Evolutionary conservation across 2,888 invertebrate species (phyloP), one percentile per base, ranked within the genome.

Genomic region (Dryadula phaetusa): DNA sequence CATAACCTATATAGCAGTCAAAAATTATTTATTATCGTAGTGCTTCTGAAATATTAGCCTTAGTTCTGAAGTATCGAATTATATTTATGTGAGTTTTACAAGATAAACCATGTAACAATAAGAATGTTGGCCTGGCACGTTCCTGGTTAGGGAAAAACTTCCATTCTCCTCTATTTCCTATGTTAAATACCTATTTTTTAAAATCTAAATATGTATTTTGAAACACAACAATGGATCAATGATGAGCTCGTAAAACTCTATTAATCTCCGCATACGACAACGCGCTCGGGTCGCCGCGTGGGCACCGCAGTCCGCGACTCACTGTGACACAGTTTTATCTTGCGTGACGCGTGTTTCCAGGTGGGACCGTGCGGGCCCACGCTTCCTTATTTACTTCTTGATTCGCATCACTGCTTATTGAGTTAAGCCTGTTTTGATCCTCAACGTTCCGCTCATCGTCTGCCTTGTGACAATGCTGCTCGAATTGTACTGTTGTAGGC

Each of bases 341-440:
- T 67, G 67, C 65, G 71, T 72, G 74, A 75, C 70, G 73, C 75
- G 71, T 71, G 72, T 74, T 72, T 75, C 74, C 67, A 74, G 77
- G 75, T 80, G 75, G 76, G 75, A 79, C 80, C 72, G 62, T 78
- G 70, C 74, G 70, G 49, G 82, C 89, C 89, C 86, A 88, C 89
- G 86, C 86, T 85, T 85, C 88, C 87, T 84, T 82, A 80, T 80
- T 86, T 83, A 82, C 82, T 82, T 82, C 79, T 77, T 77, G 70
- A 68, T 67, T 67, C 66, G 72, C 66, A 62, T 72, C 73, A 65
- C 49, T 67, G 64, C 58, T 18, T 58, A 32, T 69, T 66, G 78
- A 85, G 64, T 8, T 10, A 42, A 44, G 58, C 28, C 56, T 46
- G 54, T 64, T 34, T 63, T 44, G 64, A 47, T 34, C 22, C 12